Base-by-base conservation (phyloP, 2,113 vertebrate genomes). In the Dryoscopus gambensis region DNA sequence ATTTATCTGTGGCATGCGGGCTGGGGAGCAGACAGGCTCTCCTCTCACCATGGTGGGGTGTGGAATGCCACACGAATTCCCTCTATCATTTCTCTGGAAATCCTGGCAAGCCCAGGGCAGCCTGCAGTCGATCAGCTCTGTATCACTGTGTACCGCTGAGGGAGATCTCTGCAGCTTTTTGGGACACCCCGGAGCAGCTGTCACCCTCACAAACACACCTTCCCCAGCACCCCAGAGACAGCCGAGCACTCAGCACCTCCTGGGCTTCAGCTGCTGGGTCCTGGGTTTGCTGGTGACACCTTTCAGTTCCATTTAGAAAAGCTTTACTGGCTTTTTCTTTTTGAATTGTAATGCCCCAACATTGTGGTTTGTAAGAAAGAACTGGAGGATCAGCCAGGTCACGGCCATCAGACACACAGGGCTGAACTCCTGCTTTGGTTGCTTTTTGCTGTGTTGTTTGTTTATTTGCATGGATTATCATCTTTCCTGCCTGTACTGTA, bases 11-110 rank as follows among this genome's bases (percentile, higher is more conserved):
- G 93, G 95, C 69, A 90, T 65, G 80, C 2, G 4, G 83, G 69
- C 73, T 55, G 80, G 74, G 52, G 46, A 79, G 67, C 91, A 79
- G 87, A 21, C 65, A 70, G 42, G 85, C 88, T 90, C 83, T 77
- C 55, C 92, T 94, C 92, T 92, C 82, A 79, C 28, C 81, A 49
- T 40, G 5, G 65, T 24, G 33, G 82, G 79, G 82, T 93, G 89
- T 74, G 83, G 82, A 88, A 95, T 95, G 78, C 87, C 87, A 81
- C 87, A 88, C 4, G 2, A 90, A 90, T 91, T 93, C 87, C 74
- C 86, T 84, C 64, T 87, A 6, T 95, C 33, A 6, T 71, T 83
- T 60, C 93, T 46, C 73, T 55, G 56, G 91, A 75, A 90, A 75
- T 84, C 50, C 92, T 95, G 96, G 96, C 79, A 64, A 89, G 64